Percentiles rank a stretch among this genome's conserved stretches.
Conservation (phyloP, 2,888 invertebrate species). For the Scaptomyza tumidula region DNA sequence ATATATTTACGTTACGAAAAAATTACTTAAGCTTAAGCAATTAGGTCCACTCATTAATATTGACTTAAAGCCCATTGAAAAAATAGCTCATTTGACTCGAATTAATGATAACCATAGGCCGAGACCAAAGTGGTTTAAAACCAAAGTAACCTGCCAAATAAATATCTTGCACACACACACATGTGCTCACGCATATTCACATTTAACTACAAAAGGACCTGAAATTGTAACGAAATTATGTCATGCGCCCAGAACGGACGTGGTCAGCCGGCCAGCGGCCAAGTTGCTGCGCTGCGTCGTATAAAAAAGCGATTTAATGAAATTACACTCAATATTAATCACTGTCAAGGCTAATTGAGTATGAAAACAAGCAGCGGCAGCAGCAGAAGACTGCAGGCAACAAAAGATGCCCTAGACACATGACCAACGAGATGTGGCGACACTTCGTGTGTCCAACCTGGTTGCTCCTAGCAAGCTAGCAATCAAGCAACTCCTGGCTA, state of each 20-base stretch:
- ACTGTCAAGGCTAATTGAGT: conserved; percentile 78
- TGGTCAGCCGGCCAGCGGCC: conserved; percentile 17
- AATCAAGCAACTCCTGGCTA: not conserved
- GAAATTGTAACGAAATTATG: conserved; percentile 64
- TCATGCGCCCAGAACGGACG: conserved; percentile 36
- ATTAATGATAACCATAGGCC: conserved; percentile 50
- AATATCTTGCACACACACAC: conserved; percentile 13
- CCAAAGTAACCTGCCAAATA: conserved; percentile 41
- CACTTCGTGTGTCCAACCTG: conserved; percentile 1
- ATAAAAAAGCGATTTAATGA: conserved; percentile 78
- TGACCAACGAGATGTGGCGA: conserved; percentile 9
- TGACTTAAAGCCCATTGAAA: conserved; percentile 38
- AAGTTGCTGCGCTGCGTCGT: conserved; percentile 34
- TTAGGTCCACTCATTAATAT: conserved; percentile 45
- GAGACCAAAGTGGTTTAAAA: conserved; percentile 46
- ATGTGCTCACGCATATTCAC: conserved; percentile 1
- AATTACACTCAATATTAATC: conserved; percentile 79
- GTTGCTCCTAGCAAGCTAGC: not conserved
- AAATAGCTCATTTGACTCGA: conserved; percentile 32
- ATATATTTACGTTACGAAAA: too few species aligned
- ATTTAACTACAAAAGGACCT: conserved; percentile 24
- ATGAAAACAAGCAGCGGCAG: conserved; percentile 59
- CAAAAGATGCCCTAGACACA: conserved; percentile 16
- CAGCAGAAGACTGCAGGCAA: conserved; percentile 23
- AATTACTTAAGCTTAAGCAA: too few species aligned